Conservation (phyloP, 1,140 invertebrate species). For the Drosophila sechellia region DNA sequence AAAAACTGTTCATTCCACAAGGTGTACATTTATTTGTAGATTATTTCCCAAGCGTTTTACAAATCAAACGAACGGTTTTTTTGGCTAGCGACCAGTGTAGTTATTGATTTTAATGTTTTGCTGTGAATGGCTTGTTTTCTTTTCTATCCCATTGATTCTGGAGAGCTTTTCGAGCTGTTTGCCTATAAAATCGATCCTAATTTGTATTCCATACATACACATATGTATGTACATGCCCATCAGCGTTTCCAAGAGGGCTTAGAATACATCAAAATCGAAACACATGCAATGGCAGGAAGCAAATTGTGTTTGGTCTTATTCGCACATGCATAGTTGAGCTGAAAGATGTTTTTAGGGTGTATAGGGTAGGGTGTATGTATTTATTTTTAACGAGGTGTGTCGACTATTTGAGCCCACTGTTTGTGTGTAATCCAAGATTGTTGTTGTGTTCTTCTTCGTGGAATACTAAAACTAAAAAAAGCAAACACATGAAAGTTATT, state of each 20-base stretch:
- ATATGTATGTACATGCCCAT: neutral
- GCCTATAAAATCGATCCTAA: constrained; percentile 33
- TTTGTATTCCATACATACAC: constrained; percentile 32
- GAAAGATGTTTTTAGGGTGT: neutral
- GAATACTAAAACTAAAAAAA: constrained; percentile 39
- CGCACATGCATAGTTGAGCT: neutral
- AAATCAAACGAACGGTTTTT: neutral
- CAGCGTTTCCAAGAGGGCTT: neutral
- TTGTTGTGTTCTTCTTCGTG: constrained; percentile 35
- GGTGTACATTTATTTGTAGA: too few relatives aligned
- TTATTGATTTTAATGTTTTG: constrained; percentile 37
- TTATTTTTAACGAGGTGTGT: constrained; percentile 20
- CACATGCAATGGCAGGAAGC: constrained; percentile 9
- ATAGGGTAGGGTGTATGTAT: neutral
- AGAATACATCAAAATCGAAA: constrained; percentile 2
- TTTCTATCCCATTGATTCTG: constrained; percentile 6
- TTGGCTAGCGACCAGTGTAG: constrained; percentile 7
- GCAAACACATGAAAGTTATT: constrained; percentile 42
- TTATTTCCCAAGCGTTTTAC: too few relatives aligned
- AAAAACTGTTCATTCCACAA: neutral
- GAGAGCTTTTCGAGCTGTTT: constrained; percentile 15
- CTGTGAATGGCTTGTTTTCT: constrained; percentile 6
- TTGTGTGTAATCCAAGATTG: constrained; percentile 40
- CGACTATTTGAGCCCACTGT: constrained; percentile 28
- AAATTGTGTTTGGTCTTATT: constrained; percentile 5